These are phyloP conservation scores for Drosophila borborema DNA, from an alignment of 2,888 invertebrate genomes.

Conservation along the genomic window DNA sequence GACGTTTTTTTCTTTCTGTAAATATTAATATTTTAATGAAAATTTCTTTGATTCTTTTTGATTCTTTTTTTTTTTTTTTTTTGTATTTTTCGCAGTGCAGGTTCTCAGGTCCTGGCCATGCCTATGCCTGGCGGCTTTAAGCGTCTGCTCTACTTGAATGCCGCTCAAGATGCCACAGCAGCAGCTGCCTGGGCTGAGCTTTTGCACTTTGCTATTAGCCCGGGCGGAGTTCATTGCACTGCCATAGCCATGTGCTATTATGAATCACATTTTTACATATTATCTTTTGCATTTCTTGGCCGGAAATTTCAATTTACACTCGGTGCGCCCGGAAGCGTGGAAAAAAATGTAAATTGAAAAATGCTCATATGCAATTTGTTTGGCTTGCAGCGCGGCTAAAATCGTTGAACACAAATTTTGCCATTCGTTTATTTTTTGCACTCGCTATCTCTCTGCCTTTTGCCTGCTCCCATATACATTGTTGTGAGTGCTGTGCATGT, in stretches of 20 bases:
- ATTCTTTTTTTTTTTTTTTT: not conserved
- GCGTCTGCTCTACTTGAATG: slow-evolving; percentile 32
- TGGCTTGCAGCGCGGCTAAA: slow-evolving; percentile 48
- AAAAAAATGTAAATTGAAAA: slow-evolving; percentile 72
- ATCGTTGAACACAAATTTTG: slow-evolving; percentile 63
- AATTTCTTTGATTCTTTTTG: not conserved
- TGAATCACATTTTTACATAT: slow-evolving; percentile 51
- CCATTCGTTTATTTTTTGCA: slow-evolving; percentile 14
- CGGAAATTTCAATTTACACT: slow-evolving; percentile 59
- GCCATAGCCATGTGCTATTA: slow-evolving; percentile 25
- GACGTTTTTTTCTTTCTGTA: no score
- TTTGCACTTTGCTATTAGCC: slow-evolving; percentile 44
- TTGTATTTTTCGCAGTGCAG: slow-evolving; percentile 16
- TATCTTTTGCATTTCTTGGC: slow-evolving; percentile 36
- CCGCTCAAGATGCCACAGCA: slow-evolving; percentile 23
- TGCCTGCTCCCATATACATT: slow-evolving; percentile 43
- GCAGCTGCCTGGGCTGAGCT: not conserved
- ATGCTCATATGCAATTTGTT: slow-evolving; percentile 76
- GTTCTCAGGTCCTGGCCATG: not conserved
- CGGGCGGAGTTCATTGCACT: slow-evolving; percentile 45
- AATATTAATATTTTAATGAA: no score
- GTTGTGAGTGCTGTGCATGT: slow-evolving; percentile 3
- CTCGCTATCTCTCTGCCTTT: not conserved
- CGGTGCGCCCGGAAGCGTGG: slow-evolving; percentile 40
- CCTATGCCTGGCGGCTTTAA: slow-evolving; percentile 22